Conservation (phyloP, 92 coral and sea anemone species). For the Siderastrea siderea region DNA sequence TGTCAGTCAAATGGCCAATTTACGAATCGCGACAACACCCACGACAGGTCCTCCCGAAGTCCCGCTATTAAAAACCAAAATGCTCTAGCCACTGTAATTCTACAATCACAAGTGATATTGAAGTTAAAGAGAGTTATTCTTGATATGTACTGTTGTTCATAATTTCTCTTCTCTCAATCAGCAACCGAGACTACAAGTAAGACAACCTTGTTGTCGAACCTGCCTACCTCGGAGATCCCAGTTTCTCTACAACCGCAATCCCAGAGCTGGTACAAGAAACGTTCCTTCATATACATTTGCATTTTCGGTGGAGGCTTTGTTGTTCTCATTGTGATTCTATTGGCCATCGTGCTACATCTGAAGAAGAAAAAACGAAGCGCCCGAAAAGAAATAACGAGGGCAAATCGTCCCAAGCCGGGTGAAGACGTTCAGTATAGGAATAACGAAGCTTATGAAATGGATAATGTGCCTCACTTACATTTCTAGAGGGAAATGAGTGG, state of each 20-base stretch:
- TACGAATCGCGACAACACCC: too few relatives aligned
- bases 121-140: too few relatives aligned
- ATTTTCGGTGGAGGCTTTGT: slow-evolving; percentile 13
- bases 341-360: background rate
- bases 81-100: too few relatives aligned
- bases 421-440: background rate
- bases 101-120: too few relatives aligned
- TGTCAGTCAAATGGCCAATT: too few relatives aligned
- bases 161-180: background rate
- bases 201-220: background rate
- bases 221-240: slow-evolving; percentile 1
- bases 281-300: background rate
- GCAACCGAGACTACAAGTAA: background rate
- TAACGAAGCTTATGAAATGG: background rate
- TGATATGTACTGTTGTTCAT: background rate
- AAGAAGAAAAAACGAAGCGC: background rate
- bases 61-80: too few relatives aligned
- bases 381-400: background rate
- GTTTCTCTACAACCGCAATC: background rate
- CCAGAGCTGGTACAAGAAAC: slow-evolving; percentile 9
- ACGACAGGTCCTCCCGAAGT: too few relatives aligned
- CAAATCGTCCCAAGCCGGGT: background rate
- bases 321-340: background rate
- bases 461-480: background rate
- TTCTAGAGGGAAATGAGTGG: too few relatives aligned